Base-by-base conservation (phyloP, 2,888 invertebrate species). In the Cephus pulcher region DNA sequence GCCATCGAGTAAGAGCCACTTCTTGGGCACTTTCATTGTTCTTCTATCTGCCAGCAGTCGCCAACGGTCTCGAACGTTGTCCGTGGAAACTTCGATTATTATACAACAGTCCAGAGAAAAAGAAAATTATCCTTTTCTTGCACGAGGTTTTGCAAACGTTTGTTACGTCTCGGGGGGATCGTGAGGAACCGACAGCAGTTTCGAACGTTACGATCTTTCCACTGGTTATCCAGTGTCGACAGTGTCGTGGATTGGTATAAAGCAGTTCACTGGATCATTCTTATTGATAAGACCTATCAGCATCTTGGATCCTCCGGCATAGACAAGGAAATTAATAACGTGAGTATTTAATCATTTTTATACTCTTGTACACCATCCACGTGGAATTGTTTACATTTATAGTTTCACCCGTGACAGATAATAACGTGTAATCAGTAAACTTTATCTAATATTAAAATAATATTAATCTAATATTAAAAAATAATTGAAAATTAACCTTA, bases 11-110 rank as follows among this genome's bases (percentile, higher is more conserved):
- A 56, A 23, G 40, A 56, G 81, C 78, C 73, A 83, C 82, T 87
- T 71, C 71, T 71, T 34, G 71, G 32, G 71, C 89, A 91, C 91
- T 91, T 91, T 91, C 91, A 90, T 91, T 90, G 89, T 89, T 88
- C 86, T 88, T 85, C 86, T 84, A 86, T 88, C 88, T 84, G 83
- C 81, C 87, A 86, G 84, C 12, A 32, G 30, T 12, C 71, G 6
- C 71, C 71, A 71, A 71, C 71, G 71, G 78, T 82, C 81, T 85
- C 82, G 82, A 87, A 88, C 86, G 84, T 84, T 34, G 71, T 34
- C 71, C 32, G 84, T 85, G 82, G 82, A 74, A 81, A 76, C 76
- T 76, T 80, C 77, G 74, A 73, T 73, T 70, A 69, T 76, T 73
- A 75, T 79, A 80, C 79, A 79, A 76, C 79, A 76, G 77, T 79